Conservation (phyloP, 2,113 vertebrate genomes). For the Pogona vitticeps region DNA sequence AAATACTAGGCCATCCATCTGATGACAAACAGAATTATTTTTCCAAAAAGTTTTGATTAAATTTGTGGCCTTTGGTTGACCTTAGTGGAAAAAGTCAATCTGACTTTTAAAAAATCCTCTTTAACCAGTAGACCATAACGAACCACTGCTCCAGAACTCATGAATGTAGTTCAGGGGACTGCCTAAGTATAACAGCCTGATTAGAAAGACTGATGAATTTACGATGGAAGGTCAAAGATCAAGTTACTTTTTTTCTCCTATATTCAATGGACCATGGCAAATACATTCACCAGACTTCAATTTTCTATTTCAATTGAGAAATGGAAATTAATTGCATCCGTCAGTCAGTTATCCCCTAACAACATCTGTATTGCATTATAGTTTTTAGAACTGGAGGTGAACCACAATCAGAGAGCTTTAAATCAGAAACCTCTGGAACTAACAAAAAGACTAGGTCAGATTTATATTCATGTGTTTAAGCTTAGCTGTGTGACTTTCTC, state of each 20-base stretch:
- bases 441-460: slow-evolving; percentile 40
- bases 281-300: slow-evolving; percentile 30
- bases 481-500: background rate
- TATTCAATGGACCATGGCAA: slow-evolving; percentile 13
- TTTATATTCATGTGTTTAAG: slow-evolving; percentile 36
- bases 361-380: background rate
- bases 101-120: background rate
- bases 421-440: slow-evolving; percentile 37
- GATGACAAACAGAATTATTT: background rate
- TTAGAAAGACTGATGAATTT: slow-evolving; percentile 4
- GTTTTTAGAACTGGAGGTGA: background rate
- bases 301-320: background rate
- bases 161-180: background rate
- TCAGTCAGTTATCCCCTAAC: background rate
- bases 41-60: background rate
- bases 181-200: slow-evolving; percentile 13
- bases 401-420: slow-evolving; percentile 45
- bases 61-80: slow-evolving; percentile 22
- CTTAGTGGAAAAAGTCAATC: slow-evolving; percentile 35
- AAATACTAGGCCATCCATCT: background rate
- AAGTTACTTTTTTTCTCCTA: background rate
- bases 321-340: slow-evolving; percentile 24
- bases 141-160: slow-evolving; percentile 14
- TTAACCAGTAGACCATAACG: background rate
- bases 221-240: background rate